Evolutionary conservation across 2,797 vertebrate genomes (phyloP).

Genomic region (Carcharodon carcharias): DNA sequence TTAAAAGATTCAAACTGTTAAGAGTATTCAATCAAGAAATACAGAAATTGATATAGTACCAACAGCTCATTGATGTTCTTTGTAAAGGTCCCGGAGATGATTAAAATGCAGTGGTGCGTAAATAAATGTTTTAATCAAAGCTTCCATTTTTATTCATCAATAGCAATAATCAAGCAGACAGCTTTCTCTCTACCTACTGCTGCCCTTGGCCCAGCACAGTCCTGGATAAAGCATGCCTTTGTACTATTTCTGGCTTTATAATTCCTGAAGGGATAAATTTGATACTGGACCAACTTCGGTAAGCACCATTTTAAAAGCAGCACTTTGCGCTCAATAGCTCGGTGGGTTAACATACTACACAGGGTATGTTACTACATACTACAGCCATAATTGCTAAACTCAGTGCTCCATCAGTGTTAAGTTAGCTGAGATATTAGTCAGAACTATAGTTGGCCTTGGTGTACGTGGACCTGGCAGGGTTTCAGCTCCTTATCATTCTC

Average conservation of each 20-base stretch:
- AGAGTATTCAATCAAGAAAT: neutral
- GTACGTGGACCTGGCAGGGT: neutral
- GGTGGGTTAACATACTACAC: neutral
- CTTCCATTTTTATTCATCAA: conserved; percentile 22
- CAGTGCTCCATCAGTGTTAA: neutral
- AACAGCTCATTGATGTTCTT: neutral
- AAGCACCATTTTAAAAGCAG: conserved; percentile 43
- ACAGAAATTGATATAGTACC: neutral
- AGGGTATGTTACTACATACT: too few relatives aligned
- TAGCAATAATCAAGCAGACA: conserved; percentile 68
- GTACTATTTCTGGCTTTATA: conserved; percentile 73
- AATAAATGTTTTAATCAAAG: conserved; percentile 16
- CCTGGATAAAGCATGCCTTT: conserved; percentile 57
- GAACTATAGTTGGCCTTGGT: neutral
- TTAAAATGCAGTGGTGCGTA: neutral
- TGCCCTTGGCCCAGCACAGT: conserved; percentile 66
- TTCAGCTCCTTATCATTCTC: neutral
- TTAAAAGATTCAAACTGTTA: neutral
- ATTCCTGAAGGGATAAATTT: conserved; percentile 64
- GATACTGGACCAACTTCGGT: conserved; percentile 72
- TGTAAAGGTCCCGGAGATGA: neutral
- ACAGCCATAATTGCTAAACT: neutral
- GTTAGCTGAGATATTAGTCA: neutral
- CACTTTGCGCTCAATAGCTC: neutral
- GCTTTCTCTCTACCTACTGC: conserved; percentile 71